These are phyloP conservation scores for Euspilapteryx auroguttella DNA, from an alignment of 2,888 invertebrate genomes.

Conservation along the genomic window DNA sequence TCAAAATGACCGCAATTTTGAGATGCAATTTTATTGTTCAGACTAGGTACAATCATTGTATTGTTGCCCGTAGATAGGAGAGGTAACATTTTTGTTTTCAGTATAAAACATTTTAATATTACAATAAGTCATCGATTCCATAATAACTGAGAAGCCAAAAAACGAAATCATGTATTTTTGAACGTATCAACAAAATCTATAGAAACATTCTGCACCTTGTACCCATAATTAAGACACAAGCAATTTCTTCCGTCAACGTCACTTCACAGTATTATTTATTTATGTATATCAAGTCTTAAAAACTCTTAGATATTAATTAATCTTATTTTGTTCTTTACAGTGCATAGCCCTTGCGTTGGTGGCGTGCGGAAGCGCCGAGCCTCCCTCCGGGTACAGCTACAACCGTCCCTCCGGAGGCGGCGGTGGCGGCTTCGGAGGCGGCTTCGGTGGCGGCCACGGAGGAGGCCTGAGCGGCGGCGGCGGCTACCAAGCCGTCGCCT, in stretches of 20 bases:
- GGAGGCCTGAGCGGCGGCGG: conserved; percentile 64
- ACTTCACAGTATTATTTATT: background rate
- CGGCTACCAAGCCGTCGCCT: conserved; percentile 73
- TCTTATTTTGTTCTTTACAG: conserved; percentile 44
- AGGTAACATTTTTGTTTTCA: background rate
- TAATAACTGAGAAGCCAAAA: no score
- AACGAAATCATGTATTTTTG: no score
- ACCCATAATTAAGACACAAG: no score
- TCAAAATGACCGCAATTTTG: no score
- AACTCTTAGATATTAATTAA: background rate
- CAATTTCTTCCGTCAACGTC: background rate
- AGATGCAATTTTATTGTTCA: no score
- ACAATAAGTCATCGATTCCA: no score
- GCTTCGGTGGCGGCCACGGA: conserved; percentile 31
- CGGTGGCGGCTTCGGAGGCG: conserved; percentile 33
- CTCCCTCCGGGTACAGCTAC: conserved; percentile 77
- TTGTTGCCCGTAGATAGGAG: background rate
- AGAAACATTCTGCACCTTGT: no score
- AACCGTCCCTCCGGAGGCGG: conserved; percentile 65
- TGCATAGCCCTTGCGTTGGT: conserved; percentile 83
- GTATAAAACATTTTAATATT: no score
- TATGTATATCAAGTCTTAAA: no score
- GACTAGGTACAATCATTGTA: no score
- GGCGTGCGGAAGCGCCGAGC: conserved; percentile 73
- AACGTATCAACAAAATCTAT: no score